Base-by-base conservation (phyloP, 1,140 invertebrate species). In the Adelges cooleyi region DNA sequence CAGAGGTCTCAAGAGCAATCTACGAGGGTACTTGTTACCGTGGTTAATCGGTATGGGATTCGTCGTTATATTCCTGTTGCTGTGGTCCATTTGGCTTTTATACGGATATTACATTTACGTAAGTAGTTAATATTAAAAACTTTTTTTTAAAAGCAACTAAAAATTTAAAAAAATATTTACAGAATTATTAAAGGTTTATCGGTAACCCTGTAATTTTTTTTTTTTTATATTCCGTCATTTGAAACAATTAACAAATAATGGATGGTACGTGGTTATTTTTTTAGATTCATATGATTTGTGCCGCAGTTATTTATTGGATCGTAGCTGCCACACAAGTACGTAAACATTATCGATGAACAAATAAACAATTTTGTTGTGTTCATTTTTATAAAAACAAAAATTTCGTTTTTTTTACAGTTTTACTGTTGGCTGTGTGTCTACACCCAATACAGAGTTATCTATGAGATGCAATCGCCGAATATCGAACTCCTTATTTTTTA, bases 41-140 rank as follows among this genome's bases (percentile, higher is more conserved):
- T 93, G 89, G 88, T 71, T 92, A n/a, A 74, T 81, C 20, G 74
- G 78, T 1, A 84, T 89, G 78, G 81, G 82, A 3, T 70, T 88
- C 1, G 81, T 82, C 17, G 84, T 89, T 59, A 59, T 83, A 0
- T 90, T 91, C 71, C 87, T 90, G 73, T 76, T 89, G 46, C 71
- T 85, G 13, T 91, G 89, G 76, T 87, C 89, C 11, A 72, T 92
- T 18, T 91, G 89, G 87, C 77, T 91, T 1, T 75, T 91, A 42
- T 86, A 85, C 62, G 88, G 88, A 46, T 92, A 92, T 70, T 92
- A 92, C 72, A 91, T 92, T 74, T 91, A 91, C 78, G 88, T 92
- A 77, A 87, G 86, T 80, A 53, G 44, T 27, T 66, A 22, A 3
- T 25, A 40, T 40, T 6, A 17, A n/a, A n/a, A n/a, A n/a, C n/a